Percentiles rank a stretch among this genome's conserved stretches.
Conservation (phyloP, 2,113 vertebrate species). For the Smithornis capensis region DNA sequence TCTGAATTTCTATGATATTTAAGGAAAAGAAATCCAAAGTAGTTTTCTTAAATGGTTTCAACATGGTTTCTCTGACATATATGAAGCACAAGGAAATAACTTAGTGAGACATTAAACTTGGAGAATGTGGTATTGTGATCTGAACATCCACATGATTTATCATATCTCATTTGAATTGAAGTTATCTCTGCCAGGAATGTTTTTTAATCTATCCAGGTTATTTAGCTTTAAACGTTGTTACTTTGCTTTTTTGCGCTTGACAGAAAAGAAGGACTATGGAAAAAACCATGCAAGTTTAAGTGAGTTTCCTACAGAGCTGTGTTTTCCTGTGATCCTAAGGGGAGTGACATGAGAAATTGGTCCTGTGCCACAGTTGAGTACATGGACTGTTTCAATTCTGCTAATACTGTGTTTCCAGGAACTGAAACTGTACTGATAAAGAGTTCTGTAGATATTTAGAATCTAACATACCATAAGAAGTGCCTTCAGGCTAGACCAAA, state of each 20-base stretch:
- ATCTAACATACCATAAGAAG: background rate
- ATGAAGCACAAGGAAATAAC: background rate
- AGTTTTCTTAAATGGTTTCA: background rate
- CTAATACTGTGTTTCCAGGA: background rate
- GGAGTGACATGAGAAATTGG: fast-evolving
- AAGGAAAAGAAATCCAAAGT: background rate
- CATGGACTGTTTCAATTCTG: background rate
- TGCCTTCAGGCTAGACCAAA: conserved; percentile 18
- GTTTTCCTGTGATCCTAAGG: background rate
- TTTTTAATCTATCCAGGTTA: background rate
- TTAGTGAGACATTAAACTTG: background rate
- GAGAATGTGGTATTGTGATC: background rate
- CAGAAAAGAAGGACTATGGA: background rate
- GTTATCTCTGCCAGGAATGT: background rate
- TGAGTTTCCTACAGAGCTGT: background rate
- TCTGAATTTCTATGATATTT: background rate
- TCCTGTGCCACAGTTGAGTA: background rate
- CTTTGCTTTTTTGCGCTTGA: background rate
- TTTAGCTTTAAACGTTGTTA: background rate
- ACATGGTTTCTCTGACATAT: background rate
- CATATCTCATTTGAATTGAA: background rate
- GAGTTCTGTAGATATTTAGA: background rate
- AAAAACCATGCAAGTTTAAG: background rate
- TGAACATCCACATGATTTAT: background rate
- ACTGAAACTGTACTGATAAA: background rate